Percentiles rank a stretch among this genome's conserved stretches.
Conservation (phyloP, 2,888 invertebrate genomes). For the Oxystoma pomonae region DNA sequence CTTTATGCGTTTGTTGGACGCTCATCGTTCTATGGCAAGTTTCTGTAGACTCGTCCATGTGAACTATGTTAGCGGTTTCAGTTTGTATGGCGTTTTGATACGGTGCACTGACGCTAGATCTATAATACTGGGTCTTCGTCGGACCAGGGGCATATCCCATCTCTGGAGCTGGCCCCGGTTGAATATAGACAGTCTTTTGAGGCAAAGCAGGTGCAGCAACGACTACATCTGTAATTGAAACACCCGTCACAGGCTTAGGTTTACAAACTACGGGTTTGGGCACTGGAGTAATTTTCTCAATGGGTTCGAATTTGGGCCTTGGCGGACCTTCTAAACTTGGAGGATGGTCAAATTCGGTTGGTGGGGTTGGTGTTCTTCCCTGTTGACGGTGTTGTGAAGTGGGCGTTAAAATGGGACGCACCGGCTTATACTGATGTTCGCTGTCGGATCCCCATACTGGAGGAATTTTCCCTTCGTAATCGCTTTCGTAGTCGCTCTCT, state of each 20-base stretch:
- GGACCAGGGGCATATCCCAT: constrained; percentile 53
- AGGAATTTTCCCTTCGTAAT: constrained; percentile 61
- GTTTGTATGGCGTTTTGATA: constrained; percentile 61
- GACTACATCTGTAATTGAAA: constrained; percentile 34
- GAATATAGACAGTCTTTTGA: constrained; percentile 44
- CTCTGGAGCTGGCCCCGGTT: constrained; percentile 58
- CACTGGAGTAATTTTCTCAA: constrained; percentile 49
- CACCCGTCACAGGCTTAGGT: constrained; percentile 52
- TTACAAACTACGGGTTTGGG: constrained; percentile 49
- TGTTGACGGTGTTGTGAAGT: constrained; percentile 47
- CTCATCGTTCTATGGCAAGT: constrained; percentile 61
- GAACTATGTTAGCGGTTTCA: constrained; percentile 65
- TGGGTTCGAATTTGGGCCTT: constrained; percentile 58
- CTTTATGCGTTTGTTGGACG: constrained; percentile 64
- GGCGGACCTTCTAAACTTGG: constrained; percentile 46
- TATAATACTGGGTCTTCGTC: constrained; percentile 50
- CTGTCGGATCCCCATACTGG: constrained; percentile 58
- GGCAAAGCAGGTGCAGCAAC: constrained; percentile 40
- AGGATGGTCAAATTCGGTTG: constrained; percentile 56
- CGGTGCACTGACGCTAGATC: constrained; percentile 53
- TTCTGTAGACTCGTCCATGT: constrained; percentile 66
- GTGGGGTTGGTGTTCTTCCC: constrained; percentile 53
- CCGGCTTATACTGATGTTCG: constrained; percentile 56
- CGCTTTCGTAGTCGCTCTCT: constrained; percentile 70
- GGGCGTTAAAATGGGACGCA: constrained; percentile 55